Evolutionary conservation across 2,888 invertebrate genomes (phyloP).

Genomic region (Plagodis dolabraria): DNA sequence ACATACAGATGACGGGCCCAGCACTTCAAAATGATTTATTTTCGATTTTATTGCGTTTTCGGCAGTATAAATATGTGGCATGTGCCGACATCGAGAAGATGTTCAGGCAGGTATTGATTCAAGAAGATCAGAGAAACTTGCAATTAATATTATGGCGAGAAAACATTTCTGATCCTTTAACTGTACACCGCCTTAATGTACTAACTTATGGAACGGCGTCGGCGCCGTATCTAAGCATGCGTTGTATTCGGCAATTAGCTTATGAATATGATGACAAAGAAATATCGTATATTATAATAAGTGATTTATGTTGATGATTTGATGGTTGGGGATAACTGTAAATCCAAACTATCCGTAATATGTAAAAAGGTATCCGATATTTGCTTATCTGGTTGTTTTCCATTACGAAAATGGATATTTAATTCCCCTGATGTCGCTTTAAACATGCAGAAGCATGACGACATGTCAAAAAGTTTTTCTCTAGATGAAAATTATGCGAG

Average conservation of each 20-base stretch:
- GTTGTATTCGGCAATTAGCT: conserved; percentile 7
- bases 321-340: conserved; percentile 10
- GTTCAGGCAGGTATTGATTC: conserved; percentile 44
- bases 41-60: conserved; percentile 37
- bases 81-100: conserved; percentile 47
- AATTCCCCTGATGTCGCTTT: too few relatives aligned
- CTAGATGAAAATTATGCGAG: conserved; percentile 2
- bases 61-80: conserved; percentile 39
- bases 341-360: conserved; percentile 9
- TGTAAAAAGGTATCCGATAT: conserved; percentile 5
- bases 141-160: conserved; percentile 52
- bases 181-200: conserved; percentile 41
- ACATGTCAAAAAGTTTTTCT: background rate
- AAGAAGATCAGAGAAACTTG: conserved; percentile 39
- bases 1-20: background rate
- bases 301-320: conserved; percentile 31
- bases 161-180: conserved; percentile 31
- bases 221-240: conserved; percentile 38
- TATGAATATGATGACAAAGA: conserved; percentile 6
- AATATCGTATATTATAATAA: conserved; percentile 8
- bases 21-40: background rate
- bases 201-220: conserved; percentile 41
- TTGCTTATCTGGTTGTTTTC: conserved; percentile 26
- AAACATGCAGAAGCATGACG: too few relatives aligned
- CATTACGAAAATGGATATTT: conserved; percentile 28